Percentiles rank a stretch among this genome's conserved stretches.
These are phyloP conservation scores for Eulemur rubriventer DNA, from an alignment of 2,797 vertebrate species.

Conservation along the genomic window DNA sequence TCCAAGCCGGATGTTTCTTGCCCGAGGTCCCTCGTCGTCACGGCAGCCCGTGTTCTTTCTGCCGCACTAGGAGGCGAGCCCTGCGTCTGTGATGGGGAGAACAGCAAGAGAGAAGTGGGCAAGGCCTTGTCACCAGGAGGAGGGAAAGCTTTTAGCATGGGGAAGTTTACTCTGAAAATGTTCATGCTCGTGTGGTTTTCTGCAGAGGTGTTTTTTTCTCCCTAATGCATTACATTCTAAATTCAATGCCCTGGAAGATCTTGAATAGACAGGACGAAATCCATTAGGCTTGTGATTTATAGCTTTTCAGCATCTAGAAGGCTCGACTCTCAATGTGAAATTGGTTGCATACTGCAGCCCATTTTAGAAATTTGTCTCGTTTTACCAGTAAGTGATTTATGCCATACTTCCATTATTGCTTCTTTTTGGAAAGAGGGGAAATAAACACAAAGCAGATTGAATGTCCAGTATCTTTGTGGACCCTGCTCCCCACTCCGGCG, in stretches of 20 bases:
- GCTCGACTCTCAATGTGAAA: background rate
- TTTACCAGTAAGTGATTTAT: slow-evolving; percentile 50
- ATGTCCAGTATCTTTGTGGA: background rate
- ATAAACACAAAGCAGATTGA: background rate
- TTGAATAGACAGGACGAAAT: slow-evolving; percentile 25
- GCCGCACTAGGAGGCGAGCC: background rate
- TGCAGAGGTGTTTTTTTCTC: background rate
- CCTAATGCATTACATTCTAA: background rate
- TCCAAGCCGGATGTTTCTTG: background rate
- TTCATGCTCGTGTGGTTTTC: background rate
- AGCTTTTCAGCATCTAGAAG: slow-evolving; percentile 47
- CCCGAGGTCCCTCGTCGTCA: background rate
- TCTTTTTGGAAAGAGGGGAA: background rate
- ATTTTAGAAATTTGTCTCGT: slow-evolving; percentile 32
- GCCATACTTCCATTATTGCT: background rate
- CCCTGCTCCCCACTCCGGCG: background rate
- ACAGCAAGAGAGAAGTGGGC: background rate
- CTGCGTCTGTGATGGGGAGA: background rate
- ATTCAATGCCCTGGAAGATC: slow-evolving; percentile 39
- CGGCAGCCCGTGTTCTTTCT: accelerated
- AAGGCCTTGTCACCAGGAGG: background rate
- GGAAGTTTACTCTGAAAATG: background rate
- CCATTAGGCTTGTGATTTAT: slow-evolving; percentile 58
- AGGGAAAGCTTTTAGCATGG: background rate
- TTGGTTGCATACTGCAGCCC: background rate